Evolutionary conservation across 2,888 invertebrate genomes (phyloP), one percentile per base, ranked within the genome.

Genomic region (Steromphala cineraria): DNA sequence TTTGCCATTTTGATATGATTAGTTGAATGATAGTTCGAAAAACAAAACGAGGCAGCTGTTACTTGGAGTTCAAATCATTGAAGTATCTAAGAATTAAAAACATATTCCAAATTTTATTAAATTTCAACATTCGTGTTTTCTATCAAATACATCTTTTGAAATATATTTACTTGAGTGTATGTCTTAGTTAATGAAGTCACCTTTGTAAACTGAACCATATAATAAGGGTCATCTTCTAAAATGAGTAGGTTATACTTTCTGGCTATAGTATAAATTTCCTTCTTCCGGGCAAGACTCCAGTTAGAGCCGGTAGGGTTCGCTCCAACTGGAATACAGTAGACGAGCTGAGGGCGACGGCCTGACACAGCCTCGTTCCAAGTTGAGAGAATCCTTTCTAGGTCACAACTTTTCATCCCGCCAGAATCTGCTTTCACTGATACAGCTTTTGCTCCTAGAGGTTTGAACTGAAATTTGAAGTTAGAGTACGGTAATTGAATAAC

Each of bases 311-410:
- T 75, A 19, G 75, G 75, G 28, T 75, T 75, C 21, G 46, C 75
- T 52, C 46, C 75, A 52, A 19, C 24, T 10, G 75, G 75, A 52
- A 75, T 24, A 52, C 75, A 75, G 75, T 75, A 75, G 10, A 75
- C 13, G 15, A 75, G 52, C 4, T 75, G 10, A 19, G 75, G 75
- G 21, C 52, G 46, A 15, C 19, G 46, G 3, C 75, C 75, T 10
- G 46, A 40, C 17, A 24, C 15, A 40, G 40, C 52, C 52, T 40
- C 46, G 24, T 52, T 75, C 75, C 75, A 75, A n/a, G 46, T 52
- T 21, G n/a, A 15, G 46, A 75, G 52, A 52, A 75, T 24, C 2
- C 36, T 21, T 15, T 52, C 52, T 15, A 75, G 52, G 19, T 24
- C 52, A 7, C n/a, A 40, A 8, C 46, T 46, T 17, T 24, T 40